A percentile compares a stretch with the other conserved stretches of the same genome.
Conservation (phyloP, 2,797 vertebrate genomes). For the Cottoperca gobio region DNA sequence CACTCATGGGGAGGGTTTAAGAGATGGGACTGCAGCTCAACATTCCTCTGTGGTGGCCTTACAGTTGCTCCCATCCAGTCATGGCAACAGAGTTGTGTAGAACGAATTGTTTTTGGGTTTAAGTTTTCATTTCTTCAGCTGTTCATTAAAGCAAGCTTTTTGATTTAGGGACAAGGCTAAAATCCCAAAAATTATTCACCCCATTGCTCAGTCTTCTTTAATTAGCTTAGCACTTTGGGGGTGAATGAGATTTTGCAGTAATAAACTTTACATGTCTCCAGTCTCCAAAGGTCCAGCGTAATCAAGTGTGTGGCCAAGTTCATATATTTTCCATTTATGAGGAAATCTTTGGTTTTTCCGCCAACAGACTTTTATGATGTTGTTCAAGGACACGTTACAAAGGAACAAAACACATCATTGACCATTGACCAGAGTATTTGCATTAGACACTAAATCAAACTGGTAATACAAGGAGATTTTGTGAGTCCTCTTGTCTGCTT, state of each 20-base stretch:
- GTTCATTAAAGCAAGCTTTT: neutral
- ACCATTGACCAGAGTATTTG: neutral
- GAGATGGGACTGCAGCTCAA: neutral
- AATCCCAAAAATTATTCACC: too few relatives aligned
- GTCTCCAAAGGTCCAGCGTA: neutral
- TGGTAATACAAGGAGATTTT: neutral
- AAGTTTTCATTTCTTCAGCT: neutral
- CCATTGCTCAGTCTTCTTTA: neutral
- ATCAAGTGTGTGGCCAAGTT: neutral
- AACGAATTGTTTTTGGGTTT: neutral
- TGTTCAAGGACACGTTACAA: neutral
- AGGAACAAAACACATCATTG: slow-evolving; percentile 6
- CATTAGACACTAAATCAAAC: slow-evolving; percentile 8
- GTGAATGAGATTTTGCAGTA: neutral
- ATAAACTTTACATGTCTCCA: neutral
- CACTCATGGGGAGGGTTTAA: neutral
- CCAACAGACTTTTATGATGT: too few relatives aligned
- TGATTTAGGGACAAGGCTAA: neutral
- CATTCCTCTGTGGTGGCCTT: slow-evolving; percentile 6
- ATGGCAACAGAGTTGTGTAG: neutral
- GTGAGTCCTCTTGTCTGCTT: neutral
- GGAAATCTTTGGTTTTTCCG: too few relatives aligned
- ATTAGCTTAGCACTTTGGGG: neutral
- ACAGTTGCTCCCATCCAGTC: neutral
- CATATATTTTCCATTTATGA: too few relatives aligned